Evolutionary conservation across 2,113 vertebrate species (phyloP).

Genomic region (Uropsilus gracilis): DNA sequence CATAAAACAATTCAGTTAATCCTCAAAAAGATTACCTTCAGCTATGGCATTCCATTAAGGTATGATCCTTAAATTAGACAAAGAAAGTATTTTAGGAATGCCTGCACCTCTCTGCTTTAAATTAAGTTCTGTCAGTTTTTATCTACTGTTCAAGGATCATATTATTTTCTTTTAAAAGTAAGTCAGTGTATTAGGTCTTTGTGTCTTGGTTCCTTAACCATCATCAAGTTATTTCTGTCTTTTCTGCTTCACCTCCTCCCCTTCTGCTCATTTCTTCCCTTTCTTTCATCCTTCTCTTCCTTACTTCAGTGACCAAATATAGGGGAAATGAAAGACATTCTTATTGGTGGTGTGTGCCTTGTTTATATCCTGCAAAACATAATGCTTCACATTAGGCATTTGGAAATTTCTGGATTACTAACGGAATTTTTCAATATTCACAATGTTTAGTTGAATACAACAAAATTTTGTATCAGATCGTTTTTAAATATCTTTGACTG

Average conservation of each 20-base stretch:
- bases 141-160: conserved; percentile 30
- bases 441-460: not conserved
- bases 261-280: not conserved
- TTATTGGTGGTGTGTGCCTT: not conserved
- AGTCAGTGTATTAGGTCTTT: not conserved
- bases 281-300: not conserved
- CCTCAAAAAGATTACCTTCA: conserved; percentile 25
- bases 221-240: not conserved
- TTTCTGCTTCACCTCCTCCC: not conserved
- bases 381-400: not conserved
- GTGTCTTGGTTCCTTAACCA: conserved; percentile 4
- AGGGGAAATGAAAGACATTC: conserved; percentile 1
- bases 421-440: not conserved
- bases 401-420: conserved; percentile 13
- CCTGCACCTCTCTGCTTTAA: not conserved
- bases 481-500: not conserved
- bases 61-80: conserved; percentile 25
- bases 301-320: not conserved
- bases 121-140: conserved; percentile 48
- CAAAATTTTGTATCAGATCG: not conserved
- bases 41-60: conserved; percentile 2
- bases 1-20: not conserved
- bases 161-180: too few species aligned
- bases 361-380: not conserved
- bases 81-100: conserved; percentile 30